Evolutionary conservation across 1,140 invertebrate genomes (phyloP), one percentile per base, ranked within the genome.

Genomic region (Sminthurinus signatus): DNA sequence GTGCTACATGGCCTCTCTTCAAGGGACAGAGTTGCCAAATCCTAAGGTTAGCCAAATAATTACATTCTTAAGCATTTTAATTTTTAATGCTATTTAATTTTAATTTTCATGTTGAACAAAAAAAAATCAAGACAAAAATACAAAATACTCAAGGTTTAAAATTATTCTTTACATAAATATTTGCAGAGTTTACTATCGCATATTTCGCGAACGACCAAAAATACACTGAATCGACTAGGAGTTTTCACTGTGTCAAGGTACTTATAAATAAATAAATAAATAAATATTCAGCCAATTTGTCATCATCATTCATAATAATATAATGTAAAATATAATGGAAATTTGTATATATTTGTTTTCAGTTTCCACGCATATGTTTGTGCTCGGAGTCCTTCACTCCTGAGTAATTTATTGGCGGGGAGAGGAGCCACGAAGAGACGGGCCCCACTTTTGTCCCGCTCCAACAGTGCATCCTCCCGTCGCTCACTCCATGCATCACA

Each of bases 341-440:
- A n/a, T n/a, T n/a, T n/a, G n/a, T n/a, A n/a, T n/a, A n/a, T n/a
- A n/a, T n/a, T n/a, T n/a, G n/a, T n/a, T n/a, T 96, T 93, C 43
- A 96, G 93, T 51, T 96, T 98, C 81, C 94, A 98, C 76, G 94
- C 94, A 66, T 94, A 96, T 77, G 95, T 97, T 62, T 96, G 93
- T 76, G 93, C 94, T 28, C 84, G 95, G 56, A 93, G 90, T 75
- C 91, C 91, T 27, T 94, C 91, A 52, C 79, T 94, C 69, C 83
- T 96, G 48, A 94, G 93, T 80, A 95, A 94, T 80, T 80, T 96
- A 70, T 80, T 95, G 55, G 91, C 91, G 25, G 91, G 91, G 54
- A 82, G 92, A 60, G 91, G 70, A 39, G 70, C 70, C 1, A 72
- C 70, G 32, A 72, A 72, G 58, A 60, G 68, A 43, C 44, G 68